Percentiles rank a stretch among this genome's conserved stretches.
Evolutionary conservation across 2,797 vertebrate genomes (phyloP).

Genomic region (Xiphorhynchus erythropygius): DNA sequence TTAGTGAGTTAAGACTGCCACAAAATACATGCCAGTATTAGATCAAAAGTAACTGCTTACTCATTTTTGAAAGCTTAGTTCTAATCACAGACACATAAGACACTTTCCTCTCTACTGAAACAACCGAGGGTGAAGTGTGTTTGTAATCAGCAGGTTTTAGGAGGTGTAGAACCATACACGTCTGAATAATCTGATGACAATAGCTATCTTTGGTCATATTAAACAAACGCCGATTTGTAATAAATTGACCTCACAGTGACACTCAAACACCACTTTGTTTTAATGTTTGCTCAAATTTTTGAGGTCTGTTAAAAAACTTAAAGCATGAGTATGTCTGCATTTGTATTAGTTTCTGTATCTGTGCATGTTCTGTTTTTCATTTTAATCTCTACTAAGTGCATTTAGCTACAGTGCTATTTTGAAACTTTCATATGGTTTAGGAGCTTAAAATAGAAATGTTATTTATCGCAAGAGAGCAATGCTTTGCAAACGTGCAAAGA

Average conservation of each 20-base stretch:
- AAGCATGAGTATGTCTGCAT: background rate
- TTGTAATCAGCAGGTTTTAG: slow-evolving; percentile 42
- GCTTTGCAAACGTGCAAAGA: background rate
- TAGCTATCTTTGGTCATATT: background rate
- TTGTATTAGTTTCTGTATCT: background rate
- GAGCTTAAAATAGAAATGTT: background rate
- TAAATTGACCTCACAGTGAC: background rate
- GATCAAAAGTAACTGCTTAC: slow-evolving; percentile 40
- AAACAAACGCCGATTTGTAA: background rate
- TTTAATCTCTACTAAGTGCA: background rate
- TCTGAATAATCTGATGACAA: background rate
- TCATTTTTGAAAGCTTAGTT: slow-evolving; percentile 45
- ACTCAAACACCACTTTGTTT: background rate
- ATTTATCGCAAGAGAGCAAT: background rate
- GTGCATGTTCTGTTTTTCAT: background rate
- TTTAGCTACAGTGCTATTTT: background rate
- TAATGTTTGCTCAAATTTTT: background rate
- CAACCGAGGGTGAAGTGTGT: background rate
- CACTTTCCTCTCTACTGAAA: background rate
- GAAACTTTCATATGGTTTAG: background rate
- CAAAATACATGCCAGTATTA: background rate
- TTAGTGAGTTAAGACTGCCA: slow-evolving; percentile 31
- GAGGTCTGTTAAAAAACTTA: background rate
- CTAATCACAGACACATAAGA: background rate
- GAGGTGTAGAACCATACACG: background rate